Percentiles rank a stretch among this genome's conserved stretches.
Evolutionary conservation across 2,113 vertebrate genomes (phyloP).

Genomic region (Anser brachyrhynchus): DNA sequence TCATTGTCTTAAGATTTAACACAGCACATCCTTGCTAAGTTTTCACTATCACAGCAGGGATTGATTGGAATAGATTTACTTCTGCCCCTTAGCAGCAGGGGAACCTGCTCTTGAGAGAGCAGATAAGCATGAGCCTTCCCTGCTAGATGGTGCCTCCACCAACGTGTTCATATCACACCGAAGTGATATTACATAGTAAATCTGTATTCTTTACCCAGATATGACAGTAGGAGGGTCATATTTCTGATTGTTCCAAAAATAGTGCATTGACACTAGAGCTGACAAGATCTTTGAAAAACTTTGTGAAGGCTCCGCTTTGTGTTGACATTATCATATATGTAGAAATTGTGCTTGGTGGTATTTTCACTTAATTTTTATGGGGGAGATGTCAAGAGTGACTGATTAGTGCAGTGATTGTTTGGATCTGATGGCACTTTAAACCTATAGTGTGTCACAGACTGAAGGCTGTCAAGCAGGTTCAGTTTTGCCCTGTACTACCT

Average conservation of each 20-base stretch:
- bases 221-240: not conserved
- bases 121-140: not conserved
- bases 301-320: not conserved
- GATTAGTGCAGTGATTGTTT: not conserved
- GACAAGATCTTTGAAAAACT: not conserved
- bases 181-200: not conserved
- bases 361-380: not conserved
- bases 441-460: not conserved
- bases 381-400: not conserved
- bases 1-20: not conserved
- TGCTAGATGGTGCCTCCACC: not conserved
- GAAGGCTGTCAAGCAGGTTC: not conserved
- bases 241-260: not conserved
- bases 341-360: not conserved
- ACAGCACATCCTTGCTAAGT: not conserved
- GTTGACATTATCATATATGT: fast-evolving
- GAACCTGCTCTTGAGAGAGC: not conserved
- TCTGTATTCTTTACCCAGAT: not conserved
- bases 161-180: not conserved
- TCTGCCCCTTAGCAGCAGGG: not conserved
- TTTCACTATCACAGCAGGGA: not conserved
- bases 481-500: not conserved
- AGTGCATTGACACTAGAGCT: not conserved
- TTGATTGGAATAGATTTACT: not conserved
- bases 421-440: not conserved